Conservation (phyloP, 2,113 vertebrate species). For the Anguilla rostrata region DNA sequence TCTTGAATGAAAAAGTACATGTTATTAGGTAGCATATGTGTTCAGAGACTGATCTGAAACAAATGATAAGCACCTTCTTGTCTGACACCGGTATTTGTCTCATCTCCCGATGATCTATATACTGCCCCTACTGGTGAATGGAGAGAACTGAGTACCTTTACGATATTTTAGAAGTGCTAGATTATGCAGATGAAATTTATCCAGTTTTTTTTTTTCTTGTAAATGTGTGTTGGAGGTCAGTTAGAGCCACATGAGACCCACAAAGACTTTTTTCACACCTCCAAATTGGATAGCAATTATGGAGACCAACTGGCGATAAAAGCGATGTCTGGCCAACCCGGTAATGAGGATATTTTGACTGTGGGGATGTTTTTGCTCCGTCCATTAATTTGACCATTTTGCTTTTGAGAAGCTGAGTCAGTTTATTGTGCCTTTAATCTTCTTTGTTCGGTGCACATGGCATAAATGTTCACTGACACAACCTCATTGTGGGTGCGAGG, state of each 20-base stretch:
- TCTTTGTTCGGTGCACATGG: not conserved
- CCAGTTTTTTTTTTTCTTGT: not conserved
- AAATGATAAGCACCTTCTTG: not conserved
- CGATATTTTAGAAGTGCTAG: not conserved
- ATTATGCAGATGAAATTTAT: not conserved
- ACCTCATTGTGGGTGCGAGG: too few species aligned
- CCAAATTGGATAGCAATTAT: not conserved
- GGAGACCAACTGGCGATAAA: not conserved
- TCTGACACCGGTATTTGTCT: not conserved
- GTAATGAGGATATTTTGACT: not conserved
- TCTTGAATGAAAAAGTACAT: not conserved
- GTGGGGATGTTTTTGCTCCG: not conserved
- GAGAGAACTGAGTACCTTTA: not conserved
- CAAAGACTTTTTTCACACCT: not conserved
- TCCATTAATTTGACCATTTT: not conserved
- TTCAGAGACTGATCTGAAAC: not conserved
- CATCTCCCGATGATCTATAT: not conserved
- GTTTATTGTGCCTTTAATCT: not conserved
- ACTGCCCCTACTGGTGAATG: conserved; percentile 16
- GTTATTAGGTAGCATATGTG: not conserved
- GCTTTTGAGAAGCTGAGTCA: not conserved
- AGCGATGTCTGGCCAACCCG: not conserved
- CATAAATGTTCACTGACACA: too few species aligned
- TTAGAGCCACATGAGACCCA: not conserved
- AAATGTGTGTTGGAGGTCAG: not conserved